Conservation (phyloP, 1,140 invertebrate genomes). For the Heliconius himera region DNA sequence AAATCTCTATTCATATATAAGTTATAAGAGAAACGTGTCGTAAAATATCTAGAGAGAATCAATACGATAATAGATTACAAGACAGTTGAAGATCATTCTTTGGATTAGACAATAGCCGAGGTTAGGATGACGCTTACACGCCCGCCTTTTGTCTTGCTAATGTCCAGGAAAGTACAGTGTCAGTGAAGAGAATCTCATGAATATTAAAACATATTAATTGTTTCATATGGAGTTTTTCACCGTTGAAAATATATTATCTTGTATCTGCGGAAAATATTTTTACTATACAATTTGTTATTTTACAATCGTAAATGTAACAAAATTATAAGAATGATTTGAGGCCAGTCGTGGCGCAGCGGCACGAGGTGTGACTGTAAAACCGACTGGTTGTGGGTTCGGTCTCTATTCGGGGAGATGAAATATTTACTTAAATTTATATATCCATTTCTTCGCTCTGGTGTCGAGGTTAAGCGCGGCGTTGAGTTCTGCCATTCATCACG, state of each 20-base stretch:
- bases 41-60: slow-evolving; percentile 14
- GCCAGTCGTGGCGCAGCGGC: too few species aligned
- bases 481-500: too few species aligned
- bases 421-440: too few species aligned
- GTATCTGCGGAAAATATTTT: neutral
- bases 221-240: slow-evolving; percentile 51
- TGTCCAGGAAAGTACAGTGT: slow-evolving; percentile 50
- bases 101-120: slow-evolving; percentile 55
- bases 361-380: too few species aligned
- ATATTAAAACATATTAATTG: slow-evolving; percentile 72
- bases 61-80: slow-evolving; percentile 39
- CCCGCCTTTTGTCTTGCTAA: slow-evolving; percentile 69
- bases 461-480: too few species aligned
- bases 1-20: neutral
- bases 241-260: slow-evolving; percentile 49
- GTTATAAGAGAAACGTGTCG: slow-evolving; percentile 9
- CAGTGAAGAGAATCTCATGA: slow-evolving; percentile 58
- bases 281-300: neutral
- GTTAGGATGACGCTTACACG: slow-evolving; percentile 51
- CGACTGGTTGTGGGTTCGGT: too few species aligned
- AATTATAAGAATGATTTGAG: neutral
- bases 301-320: neutral
- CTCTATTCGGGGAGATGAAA: too few species aligned
- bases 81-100: slow-evolving; percentile 52
- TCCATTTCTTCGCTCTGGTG: too few species aligned